Evolutionary conservation across 2,888 invertebrate species (phyloP).

Genomic region (Lamellibrachia satsuma): DNA sequence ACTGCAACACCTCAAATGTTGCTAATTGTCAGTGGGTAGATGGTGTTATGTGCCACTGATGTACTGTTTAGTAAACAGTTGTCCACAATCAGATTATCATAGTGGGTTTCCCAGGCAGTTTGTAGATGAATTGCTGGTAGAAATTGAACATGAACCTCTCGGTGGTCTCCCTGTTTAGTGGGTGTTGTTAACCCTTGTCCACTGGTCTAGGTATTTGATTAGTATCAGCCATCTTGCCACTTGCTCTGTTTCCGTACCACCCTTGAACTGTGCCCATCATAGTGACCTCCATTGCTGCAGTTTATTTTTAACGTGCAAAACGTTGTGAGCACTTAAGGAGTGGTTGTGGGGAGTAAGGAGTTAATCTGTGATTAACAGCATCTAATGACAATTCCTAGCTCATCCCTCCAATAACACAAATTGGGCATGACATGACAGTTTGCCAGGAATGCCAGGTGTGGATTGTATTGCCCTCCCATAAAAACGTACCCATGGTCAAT

Average conservation of each 20-base stretch:
- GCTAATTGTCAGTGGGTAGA: neutral
- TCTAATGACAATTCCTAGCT: neutral
- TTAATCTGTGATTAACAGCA: neutral
- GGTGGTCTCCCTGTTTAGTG: neutral
- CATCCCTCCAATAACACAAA: neutral
- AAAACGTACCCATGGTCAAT: too few relatives aligned
- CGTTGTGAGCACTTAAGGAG: neutral
- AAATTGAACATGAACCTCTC: neutral
- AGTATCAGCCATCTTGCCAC: neutral
- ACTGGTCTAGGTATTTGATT: neutral
- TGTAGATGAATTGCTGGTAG: neutral
- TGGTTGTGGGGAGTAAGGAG: neutral
- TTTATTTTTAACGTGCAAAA: neutral
- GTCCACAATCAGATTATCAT: neutral
- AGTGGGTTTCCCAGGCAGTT: neutral
- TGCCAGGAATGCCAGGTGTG: neutral
- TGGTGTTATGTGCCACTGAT: neutral
- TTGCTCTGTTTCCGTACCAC: neutral
- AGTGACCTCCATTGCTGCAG: neutral
- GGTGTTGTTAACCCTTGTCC: slow-evolving; percentile 12
- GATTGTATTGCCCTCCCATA: too few relatives aligned
- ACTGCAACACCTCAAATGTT: neutral
- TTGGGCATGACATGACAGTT: neutral
- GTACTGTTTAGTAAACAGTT: neutral
- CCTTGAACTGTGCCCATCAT: neutral